These are phyloP conservation scores for Syritta pipiens DNA, from an alignment of 2,888 invertebrate genomes.

Conservation along the genomic window DNA sequence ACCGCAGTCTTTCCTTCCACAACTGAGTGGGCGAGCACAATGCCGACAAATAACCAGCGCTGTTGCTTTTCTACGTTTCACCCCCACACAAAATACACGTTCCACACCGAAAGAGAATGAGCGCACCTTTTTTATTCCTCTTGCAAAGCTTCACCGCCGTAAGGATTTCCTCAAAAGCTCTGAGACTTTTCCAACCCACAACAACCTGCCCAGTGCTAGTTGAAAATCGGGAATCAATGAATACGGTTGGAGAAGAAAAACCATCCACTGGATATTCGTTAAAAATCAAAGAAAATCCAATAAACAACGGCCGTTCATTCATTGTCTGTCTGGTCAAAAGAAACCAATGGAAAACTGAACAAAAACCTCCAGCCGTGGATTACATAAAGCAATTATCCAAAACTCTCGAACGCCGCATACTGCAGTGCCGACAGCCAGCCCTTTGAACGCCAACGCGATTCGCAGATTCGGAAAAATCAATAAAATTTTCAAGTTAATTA, in stretches of 20 bases:
- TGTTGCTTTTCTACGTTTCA: too few relatives aligned
- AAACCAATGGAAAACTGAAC: slow-evolving; percentile 8
- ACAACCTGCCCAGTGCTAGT: slow-evolving; percentile 36
- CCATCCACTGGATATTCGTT: slow-evolving; percentile 25
- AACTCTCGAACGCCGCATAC: not conserved
- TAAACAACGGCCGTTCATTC: slow-evolving; percentile 30
- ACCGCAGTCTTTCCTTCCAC: too few relatives aligned
- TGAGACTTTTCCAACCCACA: slow-evolving; percentile 19
- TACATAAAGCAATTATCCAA: slow-evolving; percentile 21
- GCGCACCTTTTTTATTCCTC: too few relatives aligned
- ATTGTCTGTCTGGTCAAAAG: slow-evolving; percentile 5
- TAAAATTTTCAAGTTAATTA: slow-evolving; percentile 23
- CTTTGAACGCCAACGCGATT: slow-evolving; percentile 12
- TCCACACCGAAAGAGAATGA: too few relatives aligned
- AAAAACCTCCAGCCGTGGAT: not conserved
- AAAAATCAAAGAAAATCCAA: slow-evolving; percentile 17
- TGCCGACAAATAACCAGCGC: not conserved
- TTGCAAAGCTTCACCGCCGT: slow-evolving; percentile 20
- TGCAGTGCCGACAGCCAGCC: not conserved
- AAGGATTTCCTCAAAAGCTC: slow-evolving; percentile 42
- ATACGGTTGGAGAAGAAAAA: slow-evolving; percentile 34
- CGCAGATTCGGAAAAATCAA: slow-evolving; percentile 55
- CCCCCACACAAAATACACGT: not conserved
- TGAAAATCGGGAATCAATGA: slow-evolving; percentile 52
- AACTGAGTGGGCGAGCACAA: too few relatives aligned